phyloP scores from a whole-genome alignment of 2,797 vertebrate genomes.

The Urocyon cinereoargenteus region DNA sequence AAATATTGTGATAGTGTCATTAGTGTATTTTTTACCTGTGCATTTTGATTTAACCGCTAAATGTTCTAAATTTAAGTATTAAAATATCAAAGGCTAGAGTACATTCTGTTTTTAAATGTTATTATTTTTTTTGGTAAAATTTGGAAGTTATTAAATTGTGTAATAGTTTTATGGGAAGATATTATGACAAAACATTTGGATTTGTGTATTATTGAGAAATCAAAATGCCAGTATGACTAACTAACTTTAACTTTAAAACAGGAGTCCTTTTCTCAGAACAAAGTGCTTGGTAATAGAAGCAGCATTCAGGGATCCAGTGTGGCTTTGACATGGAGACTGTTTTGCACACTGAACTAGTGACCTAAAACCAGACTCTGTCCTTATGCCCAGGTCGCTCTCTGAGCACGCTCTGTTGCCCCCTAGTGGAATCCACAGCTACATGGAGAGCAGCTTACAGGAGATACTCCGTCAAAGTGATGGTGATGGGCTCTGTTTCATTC shows the following conservation, averaged over 20 bases:
- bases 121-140: not conserved
- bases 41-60: slow-evolving; percentile 41
- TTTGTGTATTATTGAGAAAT: slow-evolving; percentile 55
- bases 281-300: slow-evolving; percentile 60
- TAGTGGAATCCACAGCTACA: slow-evolving; percentile 2
- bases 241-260: slow-evolving; percentile 33
- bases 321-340: not conserved
- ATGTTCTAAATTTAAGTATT: slow-evolving; percentile 36
- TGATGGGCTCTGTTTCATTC: not conserved
- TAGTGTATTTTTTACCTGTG: not conserved
- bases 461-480: not conserved
- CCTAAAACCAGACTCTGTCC: slow-evolving; percentile 17
- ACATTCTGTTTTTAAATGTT: not conserved
- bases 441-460: not conserved
- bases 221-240: slow-evolving; percentile 23
- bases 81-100: slow-evolving; percentile 4
- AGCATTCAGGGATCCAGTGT: not conserved
- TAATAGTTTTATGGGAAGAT: slow-evolving; percentile 25
- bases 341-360: not conserved
- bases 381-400: not conserved
- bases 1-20: not conserved
- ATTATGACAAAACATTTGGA: slow-evolving; percentile 58
- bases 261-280: slow-evolving; percentile 50
- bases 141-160: slow-evolving; percentile 33
- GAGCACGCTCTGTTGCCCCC: slow-evolving; percentile 66